These are phyloP conservation scores for Bombylius major DNA, from an alignment of 2,888 invertebrate genomes.

Conservation along the genomic window DNA sequence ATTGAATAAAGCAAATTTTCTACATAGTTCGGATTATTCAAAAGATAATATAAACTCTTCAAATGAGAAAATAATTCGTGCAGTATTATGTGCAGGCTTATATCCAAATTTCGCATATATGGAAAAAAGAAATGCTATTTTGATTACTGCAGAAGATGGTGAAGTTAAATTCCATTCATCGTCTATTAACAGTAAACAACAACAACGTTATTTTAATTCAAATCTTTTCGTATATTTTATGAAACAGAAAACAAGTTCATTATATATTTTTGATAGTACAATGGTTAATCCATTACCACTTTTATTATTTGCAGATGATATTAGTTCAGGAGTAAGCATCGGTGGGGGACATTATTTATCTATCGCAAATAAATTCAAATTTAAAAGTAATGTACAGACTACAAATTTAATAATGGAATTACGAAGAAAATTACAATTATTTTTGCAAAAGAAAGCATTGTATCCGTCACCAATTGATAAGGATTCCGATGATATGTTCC, in stretches of 20 bases:
- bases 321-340: constrained; percentile 32
- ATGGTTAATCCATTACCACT: constrained; percentile 69
- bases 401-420: constrained; percentile 40
- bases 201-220: constrained; percentile 16
- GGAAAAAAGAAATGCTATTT: too few species aligned
- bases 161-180: constrained; percentile 60
- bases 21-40: constrained; percentile 40
- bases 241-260: constrained; percentile 50
- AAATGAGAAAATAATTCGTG: constrained; percentile 67
- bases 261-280: constrained; percentile 69
- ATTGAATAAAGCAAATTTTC: constrained; percentile 57
- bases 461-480: constrained; percentile 54
- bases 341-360: constrained; percentile 31
- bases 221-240: constrained; percentile 59
- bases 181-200: constrained; percentile 51
- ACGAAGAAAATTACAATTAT: constrained; percentile 45
- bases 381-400: constrained; percentile 35
- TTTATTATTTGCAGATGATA: constrained; percentile 70
- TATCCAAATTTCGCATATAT: constrained; percentile 81
- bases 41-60: constrained; percentile 60
- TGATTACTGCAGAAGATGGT: constrained; percentile 45
- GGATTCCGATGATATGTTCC: constrained; percentile 43
- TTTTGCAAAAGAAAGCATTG: constrained; percentile 55
- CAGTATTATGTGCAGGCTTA: constrained; percentile 73
- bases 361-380: constrained; percentile 26